A percentile compares a stretch with the other conserved stretches of the same genome.
Conservation (phyloP, 2,797 vertebrate genomes). For the Simalia tracyae region DNA sequence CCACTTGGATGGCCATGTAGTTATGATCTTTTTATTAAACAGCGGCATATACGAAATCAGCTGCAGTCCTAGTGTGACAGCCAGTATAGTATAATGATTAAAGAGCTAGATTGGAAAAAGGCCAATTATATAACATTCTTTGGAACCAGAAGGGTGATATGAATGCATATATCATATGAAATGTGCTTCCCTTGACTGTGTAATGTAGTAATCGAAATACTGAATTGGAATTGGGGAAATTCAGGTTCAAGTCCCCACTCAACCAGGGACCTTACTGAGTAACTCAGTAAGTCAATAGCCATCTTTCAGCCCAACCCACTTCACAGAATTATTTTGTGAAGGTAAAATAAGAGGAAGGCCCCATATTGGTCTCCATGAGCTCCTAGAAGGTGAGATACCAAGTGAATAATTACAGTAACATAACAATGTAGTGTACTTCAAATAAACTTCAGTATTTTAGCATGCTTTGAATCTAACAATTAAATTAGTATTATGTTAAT, state of each 20-base stretch:
- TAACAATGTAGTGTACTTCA: not conserved
- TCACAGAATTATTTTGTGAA: not conserved
- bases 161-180: not conserved
- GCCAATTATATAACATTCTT: not conserved
- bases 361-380: not conserved
- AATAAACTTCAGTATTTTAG: not conserved
- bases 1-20: not conserved
- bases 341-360: not conserved
- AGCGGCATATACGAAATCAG: not conserved
- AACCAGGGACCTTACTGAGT: not conserved
- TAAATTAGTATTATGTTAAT: not conserved
- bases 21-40: not conserved
- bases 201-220: not conserved
- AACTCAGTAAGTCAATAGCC: not conserved
- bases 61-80: not conserved
- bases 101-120: not conserved
- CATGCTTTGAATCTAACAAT: not conserved
- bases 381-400: not conserved
- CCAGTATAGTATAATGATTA: not conserved
- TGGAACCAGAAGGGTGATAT: not conserved
- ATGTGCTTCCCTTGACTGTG: not conserved
- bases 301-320: not conserved
- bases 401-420: not conserved
- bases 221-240: not conserved
- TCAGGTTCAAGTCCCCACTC: not conserved